Evolutionary conservation across 2,888 invertebrate species (phyloP).

Genomic region (Girardia tigrina): DNA sequence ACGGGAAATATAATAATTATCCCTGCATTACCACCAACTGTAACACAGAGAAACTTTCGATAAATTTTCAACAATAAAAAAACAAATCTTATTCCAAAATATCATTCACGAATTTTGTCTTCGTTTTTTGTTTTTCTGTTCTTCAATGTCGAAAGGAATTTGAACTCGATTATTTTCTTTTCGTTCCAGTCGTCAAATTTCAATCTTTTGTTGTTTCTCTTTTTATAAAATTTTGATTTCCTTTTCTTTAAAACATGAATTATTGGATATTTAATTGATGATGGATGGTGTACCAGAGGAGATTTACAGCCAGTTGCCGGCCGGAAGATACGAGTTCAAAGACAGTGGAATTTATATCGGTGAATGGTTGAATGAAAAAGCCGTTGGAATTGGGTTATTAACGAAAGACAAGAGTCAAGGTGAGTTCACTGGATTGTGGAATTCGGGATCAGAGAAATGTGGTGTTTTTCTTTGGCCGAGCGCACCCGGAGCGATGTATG

Average conservation of each 20-base stretch:
- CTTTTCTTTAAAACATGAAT: too few relatives aligned
- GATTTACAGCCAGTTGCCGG: conserved; percentile 8
- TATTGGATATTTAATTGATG: too few relatives aligned
- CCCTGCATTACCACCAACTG: not conserved
- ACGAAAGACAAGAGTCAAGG: conserved; percentile 34
- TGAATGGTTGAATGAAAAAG: conserved; percentile 35
- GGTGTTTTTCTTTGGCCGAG: conserved; percentile 33
- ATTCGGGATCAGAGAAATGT: conserved; percentile 32
- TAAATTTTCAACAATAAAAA: not conserved
- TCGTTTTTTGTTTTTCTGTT: too few relatives aligned
- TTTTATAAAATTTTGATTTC: too few relatives aligned
- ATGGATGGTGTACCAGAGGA: not conserved
- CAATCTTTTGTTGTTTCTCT: too few relatives aligned
- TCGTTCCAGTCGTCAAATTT: too few relatives aligned
- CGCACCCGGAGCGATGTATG: conserved; percentile 34
- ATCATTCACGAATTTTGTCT: too few relatives aligned
- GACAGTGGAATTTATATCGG: conserved; percentile 36
- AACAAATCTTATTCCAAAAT: not conserved
- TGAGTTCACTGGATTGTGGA: conserved; percentile 34
- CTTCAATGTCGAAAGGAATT: too few relatives aligned
- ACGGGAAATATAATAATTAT: not conserved
- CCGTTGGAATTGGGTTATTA: conserved; percentile 33
- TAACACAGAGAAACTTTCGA: not conserved
- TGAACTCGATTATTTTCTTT: too few relatives aligned
- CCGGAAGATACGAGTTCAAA: conserved; percentile 35